Conservation (phyloP, 2,113 vertebrate genomes). For the Neogobius melanostomus region DNA sequence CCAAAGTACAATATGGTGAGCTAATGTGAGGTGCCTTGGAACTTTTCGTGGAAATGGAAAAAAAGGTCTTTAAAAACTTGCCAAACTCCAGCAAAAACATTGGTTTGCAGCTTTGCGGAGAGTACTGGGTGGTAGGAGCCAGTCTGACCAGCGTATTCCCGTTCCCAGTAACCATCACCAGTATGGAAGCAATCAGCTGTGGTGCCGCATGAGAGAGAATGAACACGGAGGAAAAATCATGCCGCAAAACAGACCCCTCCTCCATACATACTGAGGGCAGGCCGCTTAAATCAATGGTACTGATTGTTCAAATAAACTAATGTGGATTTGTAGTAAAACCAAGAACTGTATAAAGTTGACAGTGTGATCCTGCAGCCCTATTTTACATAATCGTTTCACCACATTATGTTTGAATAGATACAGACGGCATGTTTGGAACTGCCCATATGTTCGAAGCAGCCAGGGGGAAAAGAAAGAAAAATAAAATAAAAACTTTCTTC, state of each 20-base stretch:
- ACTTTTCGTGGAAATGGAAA: background rate
- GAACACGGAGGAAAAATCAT: constrained; percentile 41
- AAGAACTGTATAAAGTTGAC: no score
- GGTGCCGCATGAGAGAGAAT: constrained; percentile 52
- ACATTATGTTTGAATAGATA: no score
- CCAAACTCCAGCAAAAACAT: constrained; percentile 3
- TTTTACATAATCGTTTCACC: no score
- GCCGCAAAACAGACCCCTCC: constrained; percentile 19
- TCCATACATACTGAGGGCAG: constrained; percentile 24
- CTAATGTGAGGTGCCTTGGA: background rate
- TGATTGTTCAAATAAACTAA: constrained; percentile 60
- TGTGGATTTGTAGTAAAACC: constrained; percentile 52
- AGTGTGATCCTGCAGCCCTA: no score
- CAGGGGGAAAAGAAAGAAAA: no score
- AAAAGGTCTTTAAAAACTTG: background rate
- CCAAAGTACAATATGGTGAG: background rate
- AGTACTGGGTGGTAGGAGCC: constrained; percentile 24
- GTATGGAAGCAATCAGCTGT: constrained; percentile 77
- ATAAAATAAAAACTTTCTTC: no score
- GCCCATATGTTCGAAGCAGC: no score
- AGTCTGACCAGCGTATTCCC: constrained; percentile 40
- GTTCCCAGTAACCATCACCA: constrained; percentile 59
- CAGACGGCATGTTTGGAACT: no score
- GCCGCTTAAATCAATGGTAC: constrained; percentile 44
- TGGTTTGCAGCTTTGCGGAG: background rate